Base-by-base conservation (phyloP, 2,113 vertebrate genomes). In the Scomber colias region DNA sequence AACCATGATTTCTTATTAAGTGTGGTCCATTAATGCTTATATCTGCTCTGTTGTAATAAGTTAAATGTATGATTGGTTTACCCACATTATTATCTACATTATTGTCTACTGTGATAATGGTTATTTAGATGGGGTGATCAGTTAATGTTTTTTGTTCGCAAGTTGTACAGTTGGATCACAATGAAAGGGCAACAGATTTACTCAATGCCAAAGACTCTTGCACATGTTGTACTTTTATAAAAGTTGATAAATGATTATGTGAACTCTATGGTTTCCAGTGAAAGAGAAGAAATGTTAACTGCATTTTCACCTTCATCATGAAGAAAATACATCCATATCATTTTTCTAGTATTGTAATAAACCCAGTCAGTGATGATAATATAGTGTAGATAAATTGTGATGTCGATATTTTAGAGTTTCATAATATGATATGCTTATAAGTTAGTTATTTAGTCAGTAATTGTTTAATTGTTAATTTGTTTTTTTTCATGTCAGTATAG, bases 41-140 rank as follows among this genome's bases (percentile, higher is more conserved):
- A 31, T 57, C n/a, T 71, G 19, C 48, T 46, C 10, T 46, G 2
- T 10, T 57, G 35, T 61, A 59, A 66, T 27, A 27, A 27, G 21
- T 21, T 0, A 71, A 72, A 67, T 75, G 16, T 82, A n/a, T 72
- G 15, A 77, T 84, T 31, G 50, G 51, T 80, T 81, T 68, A 74
- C 59, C 17, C 49, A 59, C 30, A 76, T 19, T 14, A 56, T 59
- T 62, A 15, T 70, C 2, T 54, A 50, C 3, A n/a, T 72, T 11
- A 55, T 3, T 9, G 62, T 66, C 1, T 15, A 71, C 14, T 72
- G 71, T 64, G 56, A 63, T 51, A 50, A n/a, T 1, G 12, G 45
- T 70, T 57, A 40, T 82, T 48, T 35, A 56, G 3, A 31, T 48
- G n/a, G 12, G 21, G 13, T 17, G 63, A 68, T 46, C 2, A 10